Conservation (phyloP, 2,113 vertebrate species). For the Zosterops hypoxanthus region DNA sequence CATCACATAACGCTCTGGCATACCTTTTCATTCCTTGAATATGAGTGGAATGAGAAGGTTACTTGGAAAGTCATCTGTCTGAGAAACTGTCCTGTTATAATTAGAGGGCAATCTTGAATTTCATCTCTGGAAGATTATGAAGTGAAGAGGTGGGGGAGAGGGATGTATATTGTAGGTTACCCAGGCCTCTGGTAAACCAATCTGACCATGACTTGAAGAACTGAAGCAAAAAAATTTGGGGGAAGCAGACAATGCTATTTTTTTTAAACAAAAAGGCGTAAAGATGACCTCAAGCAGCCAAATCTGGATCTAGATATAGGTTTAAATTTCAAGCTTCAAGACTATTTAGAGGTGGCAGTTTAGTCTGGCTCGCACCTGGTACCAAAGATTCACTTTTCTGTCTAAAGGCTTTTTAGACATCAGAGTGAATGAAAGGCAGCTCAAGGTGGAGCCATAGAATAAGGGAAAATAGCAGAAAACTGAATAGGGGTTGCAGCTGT, state of each 20-base stretch:
- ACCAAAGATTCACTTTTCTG: background rate
- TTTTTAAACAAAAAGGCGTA: constrained; percentile 18
- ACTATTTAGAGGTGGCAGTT: background rate
- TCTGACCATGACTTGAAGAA: background rate
- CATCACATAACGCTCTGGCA: constrained; percentile 63
- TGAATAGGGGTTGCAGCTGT: background rate
- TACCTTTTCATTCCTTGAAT: constrained; percentile 45
- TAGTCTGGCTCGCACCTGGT: background rate
- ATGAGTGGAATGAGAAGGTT: constrained; percentile 72
- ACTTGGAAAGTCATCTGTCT: constrained; percentile 69
- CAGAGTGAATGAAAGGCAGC: background rate
- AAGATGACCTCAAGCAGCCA: background rate
- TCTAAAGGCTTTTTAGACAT: constrained; percentile 6
- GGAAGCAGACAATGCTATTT: background rate
- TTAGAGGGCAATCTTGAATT: constrained; percentile 66
- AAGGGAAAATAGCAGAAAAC: background rate
- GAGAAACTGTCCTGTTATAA: constrained; percentile 66
- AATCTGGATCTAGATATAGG: background rate
- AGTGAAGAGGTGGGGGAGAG: background rate
- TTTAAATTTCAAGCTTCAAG: constrained; percentile 3
- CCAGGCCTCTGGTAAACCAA: background rate
- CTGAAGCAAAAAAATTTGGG: background rate
- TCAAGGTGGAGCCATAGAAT: background rate
- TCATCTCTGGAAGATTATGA: constrained; percentile 57
- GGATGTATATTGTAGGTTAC: background rate